A percentile compares a stretch with the other conserved stretches of the same genome.
Conservation (phyloP, 1,140 invertebrate species). For the Saxidomus purpurata region DNA sequence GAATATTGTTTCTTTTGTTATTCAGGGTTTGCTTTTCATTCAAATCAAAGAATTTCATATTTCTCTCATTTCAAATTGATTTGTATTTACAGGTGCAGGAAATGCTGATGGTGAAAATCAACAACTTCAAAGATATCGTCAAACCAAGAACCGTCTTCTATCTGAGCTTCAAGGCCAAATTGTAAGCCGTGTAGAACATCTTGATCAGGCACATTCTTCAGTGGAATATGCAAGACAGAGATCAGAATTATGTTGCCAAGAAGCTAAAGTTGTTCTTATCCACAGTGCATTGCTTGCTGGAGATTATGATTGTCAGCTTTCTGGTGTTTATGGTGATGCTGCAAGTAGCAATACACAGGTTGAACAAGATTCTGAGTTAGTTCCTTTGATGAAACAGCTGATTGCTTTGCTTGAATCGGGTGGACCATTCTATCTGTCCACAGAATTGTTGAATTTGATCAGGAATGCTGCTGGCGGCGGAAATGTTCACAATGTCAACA, state of each 20-base stretch:
- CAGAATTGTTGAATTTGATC: constrained; percentile 81
- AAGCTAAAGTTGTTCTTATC: constrained; percentile 81
- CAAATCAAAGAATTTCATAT: no score
- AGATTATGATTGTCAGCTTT: constrained; percentile 81
- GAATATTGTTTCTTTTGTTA: no score
- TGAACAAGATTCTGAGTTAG: constrained; percentile 80
- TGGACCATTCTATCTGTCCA: constrained; percentile 81
- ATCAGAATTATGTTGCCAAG: constrained; percentile 79
- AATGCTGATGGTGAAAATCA: constrained; percentile 83
- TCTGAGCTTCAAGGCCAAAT: constrained; percentile 82
- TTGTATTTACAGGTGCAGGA: constrained; percentile 72
- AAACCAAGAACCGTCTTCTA: constrained; percentile 81
- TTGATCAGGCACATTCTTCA: constrained; percentile 81
- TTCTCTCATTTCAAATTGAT: background rate
- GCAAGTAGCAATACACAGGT: constrained; percentile 49
- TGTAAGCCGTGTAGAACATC: constrained; percentile 74
- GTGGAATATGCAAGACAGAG: constrained; percentile 82
- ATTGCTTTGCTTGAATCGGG: constrained; percentile 84
- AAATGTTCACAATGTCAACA: constrained; percentile 74
- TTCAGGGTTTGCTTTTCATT: no score
- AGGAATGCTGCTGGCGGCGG: constrained; percentile 70
- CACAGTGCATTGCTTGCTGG: constrained; percentile 79
- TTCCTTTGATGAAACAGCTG: constrained; percentile 83
- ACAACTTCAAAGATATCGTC: constrained; percentile 79
- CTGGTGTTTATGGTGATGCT: constrained; percentile 83